These are phyloP conservation scores for Chelonoidis abingdonii DNA, from an alignment of 2,113 vertebrate genomes.

Conservation along the genomic window DNA sequence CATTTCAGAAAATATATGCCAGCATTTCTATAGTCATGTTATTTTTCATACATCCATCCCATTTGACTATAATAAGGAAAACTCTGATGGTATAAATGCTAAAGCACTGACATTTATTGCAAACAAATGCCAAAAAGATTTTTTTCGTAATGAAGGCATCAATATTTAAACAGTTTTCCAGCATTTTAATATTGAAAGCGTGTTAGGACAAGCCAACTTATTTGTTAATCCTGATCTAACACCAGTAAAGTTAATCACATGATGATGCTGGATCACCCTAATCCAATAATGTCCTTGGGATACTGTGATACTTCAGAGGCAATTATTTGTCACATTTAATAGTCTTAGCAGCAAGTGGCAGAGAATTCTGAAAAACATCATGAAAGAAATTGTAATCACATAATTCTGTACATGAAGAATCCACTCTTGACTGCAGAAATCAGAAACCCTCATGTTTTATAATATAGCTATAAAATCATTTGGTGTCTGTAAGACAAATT, in stretches of 20 bases:
- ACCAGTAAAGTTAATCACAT: not conserved
- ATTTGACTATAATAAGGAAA: slow-evolving; percentile 36
- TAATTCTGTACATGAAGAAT: not conserved
- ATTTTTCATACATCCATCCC: not conserved
- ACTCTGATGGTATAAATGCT: not conserved
- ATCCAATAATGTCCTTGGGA: not conserved
- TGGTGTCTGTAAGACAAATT: not conserved
- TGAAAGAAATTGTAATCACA: not conserved
- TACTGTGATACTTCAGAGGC: not conserved
- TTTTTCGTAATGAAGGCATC: not conserved
- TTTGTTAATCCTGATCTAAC: not conserved
- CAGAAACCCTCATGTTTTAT: not conserved
- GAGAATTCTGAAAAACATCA: not conserved
- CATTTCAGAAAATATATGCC: not conserved
- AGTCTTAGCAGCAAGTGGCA: not conserved
- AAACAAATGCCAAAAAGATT: slow-evolving; percentile 57
- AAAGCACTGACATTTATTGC: slow-evolving; percentile 28
- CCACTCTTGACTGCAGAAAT: not conserved
- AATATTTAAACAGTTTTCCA: slow-evolving; percentile 24
- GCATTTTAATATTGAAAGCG: slow-evolving; percentile 44
- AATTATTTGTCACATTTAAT: not conserved
- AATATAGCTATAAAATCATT: not conserved
- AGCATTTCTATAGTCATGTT: slow-evolving; percentile 12
- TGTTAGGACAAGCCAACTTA: not conserved
- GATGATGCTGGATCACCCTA: not conserved